These are phyloP conservation scores for Siniperca scherzeri DNA, from an alignment of 2,797 vertebrate genomes.

Conservation along the genomic window DNA sequence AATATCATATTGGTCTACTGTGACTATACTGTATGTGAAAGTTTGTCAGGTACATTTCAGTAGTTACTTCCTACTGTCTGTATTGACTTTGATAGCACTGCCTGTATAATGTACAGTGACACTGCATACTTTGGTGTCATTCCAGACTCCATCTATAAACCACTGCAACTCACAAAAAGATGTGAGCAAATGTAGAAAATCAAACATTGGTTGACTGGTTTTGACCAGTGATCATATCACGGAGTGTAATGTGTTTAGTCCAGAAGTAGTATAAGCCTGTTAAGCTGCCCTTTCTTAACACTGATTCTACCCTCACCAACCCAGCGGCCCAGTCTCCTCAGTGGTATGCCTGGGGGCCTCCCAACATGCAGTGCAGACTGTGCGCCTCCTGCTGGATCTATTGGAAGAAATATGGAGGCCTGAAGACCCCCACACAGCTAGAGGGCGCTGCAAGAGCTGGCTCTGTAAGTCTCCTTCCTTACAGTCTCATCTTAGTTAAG, in stretches of 20 bases:
- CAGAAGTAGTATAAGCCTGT: too few species aligned
- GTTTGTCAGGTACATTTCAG: too few species aligned
- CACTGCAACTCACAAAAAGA: neutral
- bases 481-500: neutral
- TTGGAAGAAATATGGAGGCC: conserved; percentile 97
- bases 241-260: neutral
- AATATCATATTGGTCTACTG: neutral
- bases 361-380: conserved; percentile 97
- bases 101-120: neutral
- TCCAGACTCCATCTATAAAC: neutral
- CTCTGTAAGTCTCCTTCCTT: conserved; percentile 82
- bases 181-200: neutral
- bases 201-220: neutral
- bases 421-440: conserved; percentile 96
- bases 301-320: neutral
- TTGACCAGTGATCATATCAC: neutral
- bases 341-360: conserved; percentile 98
- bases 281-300: neutral
- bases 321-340: conserved; percentile 94
- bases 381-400: conserved; percentile 98
- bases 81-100: neutral
- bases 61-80: neutral
- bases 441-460: conserved; percentile 91
- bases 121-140: neutral
- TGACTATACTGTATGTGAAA: neutral